phyloP scores from a whole-genome alignment of 2,113 vertebrate species.

The Mobula hypostoma region DNA sequence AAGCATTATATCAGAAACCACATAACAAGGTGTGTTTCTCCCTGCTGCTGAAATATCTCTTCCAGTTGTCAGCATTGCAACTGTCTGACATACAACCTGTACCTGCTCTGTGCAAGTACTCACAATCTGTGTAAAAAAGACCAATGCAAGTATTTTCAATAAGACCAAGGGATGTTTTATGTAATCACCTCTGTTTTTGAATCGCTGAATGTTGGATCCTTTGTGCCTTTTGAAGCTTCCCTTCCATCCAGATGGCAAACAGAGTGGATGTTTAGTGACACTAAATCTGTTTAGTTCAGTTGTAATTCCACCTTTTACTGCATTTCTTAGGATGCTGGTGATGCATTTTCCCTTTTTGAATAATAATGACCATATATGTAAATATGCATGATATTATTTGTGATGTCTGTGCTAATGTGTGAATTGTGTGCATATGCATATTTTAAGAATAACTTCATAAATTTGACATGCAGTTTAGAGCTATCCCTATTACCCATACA shows the following conservation, averaged over 20 bases:
- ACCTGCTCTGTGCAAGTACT: not conserved
- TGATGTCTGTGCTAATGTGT: no score
- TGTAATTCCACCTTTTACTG: no score
- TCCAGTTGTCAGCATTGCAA: not conserved
- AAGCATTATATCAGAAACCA: not conserved
- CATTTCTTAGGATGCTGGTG: no score
- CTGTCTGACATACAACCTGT: not conserved
- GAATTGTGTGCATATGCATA: no score
- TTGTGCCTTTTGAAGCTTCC: not conserved
- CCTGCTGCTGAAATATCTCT: not conserved
- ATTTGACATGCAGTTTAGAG: no score
- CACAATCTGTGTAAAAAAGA: not conserved
- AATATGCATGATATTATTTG: no score
- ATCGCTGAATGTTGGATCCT: not conserved
- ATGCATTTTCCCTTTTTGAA: not conserved
- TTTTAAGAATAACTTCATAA: no score
- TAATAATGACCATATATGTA: no score
- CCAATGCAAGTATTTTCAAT: not conserved
- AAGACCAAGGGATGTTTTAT: not conserved
- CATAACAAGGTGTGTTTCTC: not conserved
- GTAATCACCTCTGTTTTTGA: not conserved
- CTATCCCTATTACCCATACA: no score
- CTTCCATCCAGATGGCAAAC: not conserved
- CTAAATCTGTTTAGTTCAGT: no score
- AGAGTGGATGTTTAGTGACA: not conserved